These are phyloP conservation scores for Pteropus alecto DNA, from an alignment of 2,113 vertebrate species.

Conservation along the genomic window DNA sequence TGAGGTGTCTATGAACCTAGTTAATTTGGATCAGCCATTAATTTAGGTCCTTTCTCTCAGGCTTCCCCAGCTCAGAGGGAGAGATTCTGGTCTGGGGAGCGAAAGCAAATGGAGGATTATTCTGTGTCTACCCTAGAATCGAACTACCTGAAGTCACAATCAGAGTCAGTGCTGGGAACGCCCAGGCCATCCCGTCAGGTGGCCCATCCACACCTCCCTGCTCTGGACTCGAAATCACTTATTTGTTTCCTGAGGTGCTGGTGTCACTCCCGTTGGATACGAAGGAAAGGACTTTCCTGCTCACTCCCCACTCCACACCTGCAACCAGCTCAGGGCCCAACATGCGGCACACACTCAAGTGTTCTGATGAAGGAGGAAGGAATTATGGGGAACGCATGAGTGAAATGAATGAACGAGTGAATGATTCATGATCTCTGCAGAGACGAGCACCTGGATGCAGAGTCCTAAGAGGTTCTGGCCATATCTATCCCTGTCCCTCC, in stretches of 20 bases:
- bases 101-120: no score
- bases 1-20: no score
- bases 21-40: no score
- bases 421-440: neutral
- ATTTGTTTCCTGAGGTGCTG: neutral
- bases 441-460: neutral
- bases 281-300: neutral
- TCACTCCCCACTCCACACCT: neutral
- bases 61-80: no score
- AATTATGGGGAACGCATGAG: neutral
- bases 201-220: accelerated
- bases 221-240: no score
- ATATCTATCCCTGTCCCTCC: neutral
- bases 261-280: neutral
- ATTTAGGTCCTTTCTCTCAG: no score
- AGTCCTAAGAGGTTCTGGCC: neutral
- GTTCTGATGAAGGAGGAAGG: neutral
- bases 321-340: neutral
- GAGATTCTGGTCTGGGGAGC: no score
- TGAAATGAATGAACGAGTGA: neutral
- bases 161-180: neutral
- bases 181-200: neutral
- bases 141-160: neutral
- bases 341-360: neutral
- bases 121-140: neutral